Percentiles rank a stretch among this genome's conserved stretches.
Conservation (phyloP, 2,113 vertebrate genomes). For the Malurus melanocephalus region DNA sequence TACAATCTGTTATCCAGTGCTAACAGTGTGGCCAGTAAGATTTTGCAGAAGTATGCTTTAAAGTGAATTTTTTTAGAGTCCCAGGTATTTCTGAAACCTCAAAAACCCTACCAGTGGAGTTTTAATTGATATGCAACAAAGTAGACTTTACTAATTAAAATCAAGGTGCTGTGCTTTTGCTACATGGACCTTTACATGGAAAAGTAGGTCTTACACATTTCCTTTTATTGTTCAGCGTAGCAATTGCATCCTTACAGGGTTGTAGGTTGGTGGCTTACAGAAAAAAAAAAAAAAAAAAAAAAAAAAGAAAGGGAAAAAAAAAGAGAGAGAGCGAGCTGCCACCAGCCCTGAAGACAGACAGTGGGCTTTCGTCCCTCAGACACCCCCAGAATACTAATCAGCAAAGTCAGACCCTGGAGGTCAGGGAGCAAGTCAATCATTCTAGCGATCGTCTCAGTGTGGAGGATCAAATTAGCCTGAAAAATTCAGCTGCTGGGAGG, state of each 20-base stretch:
- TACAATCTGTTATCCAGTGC: background rate
- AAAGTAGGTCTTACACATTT: slow-evolving; percentile 82
- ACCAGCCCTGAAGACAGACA: slow-evolving; percentile 94
- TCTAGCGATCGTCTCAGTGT: slow-evolving; percentile 89
- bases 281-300: slow-evolving; percentile 63
- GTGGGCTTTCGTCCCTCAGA: slow-evolving; percentile 90
- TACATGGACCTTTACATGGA: slow-evolving; percentile 84
- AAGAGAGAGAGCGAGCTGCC: slow-evolving; percentile 68
- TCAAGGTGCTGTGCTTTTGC: slow-evolving; percentile 78
- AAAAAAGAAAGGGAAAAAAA: background rate
- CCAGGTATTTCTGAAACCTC: slow-evolving; percentile 66
- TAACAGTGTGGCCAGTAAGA: background rate
- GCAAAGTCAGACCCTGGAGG: slow-evolving; percentile 90
- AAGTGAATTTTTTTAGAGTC: slow-evolving; percentile 73
- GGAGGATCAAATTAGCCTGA: slow-evolving; percentile 95
- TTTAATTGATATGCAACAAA: slow-evolving; percentile 85
- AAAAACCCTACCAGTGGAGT: slow-evolving; percentile 57
- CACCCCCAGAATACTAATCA: slow-evolving; percentile 97
- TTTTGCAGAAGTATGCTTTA: slow-evolving; percentile 56
- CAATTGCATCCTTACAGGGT: slow-evolving; percentile 82
- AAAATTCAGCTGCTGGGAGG: slow-evolving; percentile 91
- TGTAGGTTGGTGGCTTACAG: slow-evolving; percentile 86
- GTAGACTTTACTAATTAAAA: slow-evolving; percentile 83
- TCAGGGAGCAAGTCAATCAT: slow-evolving; percentile 99
- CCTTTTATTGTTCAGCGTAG: slow-evolving; percentile 82